Conservation (phyloP, 92 coral and sea anemone genomes). For the Actinernus sp. region DNA sequence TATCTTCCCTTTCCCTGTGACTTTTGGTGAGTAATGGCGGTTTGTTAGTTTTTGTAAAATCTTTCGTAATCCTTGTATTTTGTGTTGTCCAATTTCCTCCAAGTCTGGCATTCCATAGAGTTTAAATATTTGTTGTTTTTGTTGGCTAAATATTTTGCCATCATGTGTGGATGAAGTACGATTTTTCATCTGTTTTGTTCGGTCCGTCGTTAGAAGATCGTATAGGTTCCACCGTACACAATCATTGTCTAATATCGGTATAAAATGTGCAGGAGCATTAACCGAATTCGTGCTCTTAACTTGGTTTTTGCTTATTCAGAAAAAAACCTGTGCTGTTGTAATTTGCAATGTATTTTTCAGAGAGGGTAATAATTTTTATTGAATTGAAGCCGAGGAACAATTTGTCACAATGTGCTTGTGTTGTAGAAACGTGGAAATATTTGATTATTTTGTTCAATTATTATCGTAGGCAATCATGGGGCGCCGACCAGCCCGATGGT, state of each 20-base stretch:
- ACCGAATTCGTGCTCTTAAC: no score
- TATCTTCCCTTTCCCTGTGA: conserved; percentile 52
- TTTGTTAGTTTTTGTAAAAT: conserved; percentile 6
- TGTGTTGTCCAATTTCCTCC: background rate
- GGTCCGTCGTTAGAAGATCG: no score
- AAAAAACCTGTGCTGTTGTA: background rate
- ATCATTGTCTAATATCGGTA: no score
- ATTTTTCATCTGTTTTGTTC: no score
- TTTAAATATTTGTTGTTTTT: background rate
- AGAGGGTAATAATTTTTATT: background rate
- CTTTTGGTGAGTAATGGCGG: conserved; percentile 65
- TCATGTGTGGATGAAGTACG: no score
- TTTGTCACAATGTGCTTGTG: background rate
- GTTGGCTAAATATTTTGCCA: background rate
- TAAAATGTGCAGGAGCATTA: no score
- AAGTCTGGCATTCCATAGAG: background rate
- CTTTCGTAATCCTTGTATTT: conserved; percentile 34
- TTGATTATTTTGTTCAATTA: background rate
- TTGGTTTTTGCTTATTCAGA: background rate
- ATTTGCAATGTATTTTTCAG: background rate
- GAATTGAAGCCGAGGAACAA: background rate
- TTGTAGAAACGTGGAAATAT: no score
- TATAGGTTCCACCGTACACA: no score
- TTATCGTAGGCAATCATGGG: conserved; percentile 80
- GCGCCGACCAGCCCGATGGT: conserved; percentile 99